Evolutionary conservation across 2,797 vertebrate species (phyloP).

Genomic region (Fundulus diaphanus): DNA sequence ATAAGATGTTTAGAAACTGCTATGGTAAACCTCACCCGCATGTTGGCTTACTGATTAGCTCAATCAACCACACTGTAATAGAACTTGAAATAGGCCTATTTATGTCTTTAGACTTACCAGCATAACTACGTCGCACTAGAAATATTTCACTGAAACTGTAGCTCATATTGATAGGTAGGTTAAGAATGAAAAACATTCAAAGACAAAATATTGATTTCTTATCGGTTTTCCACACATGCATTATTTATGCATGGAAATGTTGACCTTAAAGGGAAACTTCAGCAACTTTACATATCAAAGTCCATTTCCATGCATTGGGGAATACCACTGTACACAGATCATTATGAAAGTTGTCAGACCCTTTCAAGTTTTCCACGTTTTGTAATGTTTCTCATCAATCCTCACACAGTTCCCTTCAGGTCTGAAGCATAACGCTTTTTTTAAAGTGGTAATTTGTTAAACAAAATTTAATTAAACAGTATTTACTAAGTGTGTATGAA

Average conservation of each 20-base stretch:
- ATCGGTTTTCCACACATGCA: background rate
- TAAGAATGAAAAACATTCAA: background rate
- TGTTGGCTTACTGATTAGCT: background rate
- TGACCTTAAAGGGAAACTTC: slow-evolving; percentile 11
- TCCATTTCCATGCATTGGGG: background rate
- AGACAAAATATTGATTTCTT: background rate
- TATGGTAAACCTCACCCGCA: background rate
- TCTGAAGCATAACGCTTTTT: background rate
- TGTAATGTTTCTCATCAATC: background rate
- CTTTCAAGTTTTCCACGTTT: slow-evolving; percentile 2
- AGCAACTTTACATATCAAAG: slow-evolving; percentile 14
- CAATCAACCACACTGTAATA: background rate
- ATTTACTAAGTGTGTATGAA: background rate
- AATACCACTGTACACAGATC: background rate
- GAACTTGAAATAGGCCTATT: background rate
- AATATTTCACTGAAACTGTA: too few species aligned
- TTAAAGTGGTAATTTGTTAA: background rate
- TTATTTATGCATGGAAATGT: slow-evolving; percentile 8
- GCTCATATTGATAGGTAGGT: background rate
- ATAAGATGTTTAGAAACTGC: background rate
- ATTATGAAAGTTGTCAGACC: background rate
- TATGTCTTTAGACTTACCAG: background rate
- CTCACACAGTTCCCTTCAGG: background rate
- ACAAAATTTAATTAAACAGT: background rate
- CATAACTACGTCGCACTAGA: background rate